These are phyloP conservation scores for Beris morrisii DNA, from an alignment of 2,888 invertebrate species.

Conservation along the genomic window DNA sequence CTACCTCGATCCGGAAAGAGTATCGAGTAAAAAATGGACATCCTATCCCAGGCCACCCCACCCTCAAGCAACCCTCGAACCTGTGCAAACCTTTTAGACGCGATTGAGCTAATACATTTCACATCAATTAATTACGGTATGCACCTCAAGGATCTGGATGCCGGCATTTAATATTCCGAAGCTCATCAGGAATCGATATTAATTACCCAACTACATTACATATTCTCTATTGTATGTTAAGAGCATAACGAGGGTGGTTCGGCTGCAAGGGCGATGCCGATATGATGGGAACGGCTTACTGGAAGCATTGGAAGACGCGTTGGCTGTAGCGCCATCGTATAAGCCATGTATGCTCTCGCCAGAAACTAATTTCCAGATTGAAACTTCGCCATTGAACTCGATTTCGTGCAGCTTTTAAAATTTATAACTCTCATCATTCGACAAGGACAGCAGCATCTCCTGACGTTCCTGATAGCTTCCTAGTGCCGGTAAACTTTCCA, in stretches of 20 bases:
- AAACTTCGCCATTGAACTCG: slow-evolving; percentile 43
- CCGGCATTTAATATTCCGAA: slow-evolving; percentile 42
- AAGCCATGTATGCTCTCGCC: slow-evolving; percentile 30
- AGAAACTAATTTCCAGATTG: slow-evolving; percentile 44
- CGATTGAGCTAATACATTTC: slow-evolving; percentile 2
- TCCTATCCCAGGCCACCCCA: no score
- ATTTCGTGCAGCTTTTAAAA: slow-evolving; percentile 42
- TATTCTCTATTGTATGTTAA: slow-evolving; percentile 38
- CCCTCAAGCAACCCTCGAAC: neutral
- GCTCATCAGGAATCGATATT: slow-evolving; percentile 43
- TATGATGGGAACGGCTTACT: neutral
- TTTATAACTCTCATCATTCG: slow-evolving; percentile 40
- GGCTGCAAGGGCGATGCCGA: no score
- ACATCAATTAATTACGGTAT: slow-evolving; percentile 3
- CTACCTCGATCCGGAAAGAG: no score
- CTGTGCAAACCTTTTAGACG: no score
- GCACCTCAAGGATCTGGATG: slow-evolving; percentile 34
- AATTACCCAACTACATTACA: slow-evolving; percentile 43
- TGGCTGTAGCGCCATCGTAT: slow-evolving; percentile 1
- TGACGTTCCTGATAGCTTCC: no score
- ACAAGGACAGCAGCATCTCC: no score
- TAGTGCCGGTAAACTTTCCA: neutral
- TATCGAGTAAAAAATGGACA: no score
- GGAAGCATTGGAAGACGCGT: neutral
- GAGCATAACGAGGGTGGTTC: neutral